Evolutionary conservation across 2,113 vertebrate genomes (phyloP), one percentile per base, ranked within the genome.

Genomic region (Lepisosteus oculatus): DNA sequence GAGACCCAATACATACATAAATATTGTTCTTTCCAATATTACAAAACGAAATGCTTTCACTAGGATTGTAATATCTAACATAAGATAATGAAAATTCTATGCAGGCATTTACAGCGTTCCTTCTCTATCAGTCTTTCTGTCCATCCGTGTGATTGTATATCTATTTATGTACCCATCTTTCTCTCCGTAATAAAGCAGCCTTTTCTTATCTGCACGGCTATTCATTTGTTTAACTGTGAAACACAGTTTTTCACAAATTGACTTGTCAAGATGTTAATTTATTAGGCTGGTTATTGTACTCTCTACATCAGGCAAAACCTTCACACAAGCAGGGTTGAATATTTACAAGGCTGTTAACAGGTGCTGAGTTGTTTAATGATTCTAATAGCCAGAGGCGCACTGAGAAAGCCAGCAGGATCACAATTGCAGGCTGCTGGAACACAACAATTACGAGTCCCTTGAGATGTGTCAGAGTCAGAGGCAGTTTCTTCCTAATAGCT

Each of bases 281-380:
- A 95, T 89, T 90, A 92, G 87, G 78, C 89, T 87, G 84, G 87
- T 90, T 90, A 90, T 91, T 91, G 88, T 88, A 90, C 92, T 87
- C 88, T 85, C 88, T 93, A 88, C 92, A 91, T 92, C 89, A 91
- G 91, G 88, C 92, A 89, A 87, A 93, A 91, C 84, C 86, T 91
- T 91, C 89, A 91, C 91, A 87, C 90, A 86, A 88, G 90, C 91
- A 89, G 90, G 91, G 91, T 94, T 94, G 93, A 95, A 97, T 97
- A 96, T 97, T 96, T 96, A 96, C 94, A 95, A 95, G 94, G 93
- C 94, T 92, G 94, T 94, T 97, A 97, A 97, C 95, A 97, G 95
- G 95, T 97, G 95, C 93, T 88, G 89, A 95, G 92, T 94, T 93
- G 93, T 95, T 97, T 95, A 96, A 95, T 95, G 93, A 93, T 85